Evolutionary conservation across 1,140 invertebrate genomes (phyloP).

Genomic region (Drosophila auraria): DNA sequence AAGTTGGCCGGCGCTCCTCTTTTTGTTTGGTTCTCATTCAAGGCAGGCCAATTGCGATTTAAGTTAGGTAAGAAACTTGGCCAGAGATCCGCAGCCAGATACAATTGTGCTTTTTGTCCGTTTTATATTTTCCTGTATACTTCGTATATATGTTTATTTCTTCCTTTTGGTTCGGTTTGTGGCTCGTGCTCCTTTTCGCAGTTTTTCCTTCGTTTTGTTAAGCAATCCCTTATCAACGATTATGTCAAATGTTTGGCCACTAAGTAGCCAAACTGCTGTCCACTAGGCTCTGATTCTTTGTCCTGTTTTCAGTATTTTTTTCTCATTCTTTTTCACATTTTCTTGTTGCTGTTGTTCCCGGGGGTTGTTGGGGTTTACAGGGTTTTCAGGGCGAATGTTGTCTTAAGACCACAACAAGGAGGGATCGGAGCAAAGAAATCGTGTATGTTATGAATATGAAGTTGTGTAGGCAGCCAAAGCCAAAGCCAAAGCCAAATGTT

Average conservation of each 20-base stretch:
- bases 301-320: conserved; percentile 8
- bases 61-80: conserved; percentile 40
- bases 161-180: not conserved
- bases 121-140: conserved; percentile 15
- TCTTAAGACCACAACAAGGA: conserved; percentile 46
- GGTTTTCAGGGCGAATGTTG: conserved; percentile 8
- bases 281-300: conserved; percentile 25
- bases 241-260: conserved; percentile 76
- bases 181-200: conserved; percentile 35
- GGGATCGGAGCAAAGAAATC: conserved; percentile 11
- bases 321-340: conserved; percentile 2
- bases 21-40: conserved; percentile 3
- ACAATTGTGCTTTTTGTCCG: conserved; percentile 34
- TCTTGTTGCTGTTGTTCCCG: not conserved
- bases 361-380: not conserved
- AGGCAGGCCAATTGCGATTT: conserved; percentile 31
- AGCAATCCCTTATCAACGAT: conserved; percentile 76
- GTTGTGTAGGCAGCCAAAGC: conserved; percentile 9
- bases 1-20: conserved; percentile 12
- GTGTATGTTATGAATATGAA: conserved; percentile 71
- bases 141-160: not conserved
- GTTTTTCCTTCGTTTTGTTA: conserved; percentile 31
- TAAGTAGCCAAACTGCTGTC: conserved; percentile 63
- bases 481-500: conserved; percentile 60
- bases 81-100: conserved; percentile 16